Evolutionary conservation across 2,888 invertebrate species (phyloP), one percentile per base, ranked within the genome.

Genomic region (Schizotus pectinicornis): DNA sequence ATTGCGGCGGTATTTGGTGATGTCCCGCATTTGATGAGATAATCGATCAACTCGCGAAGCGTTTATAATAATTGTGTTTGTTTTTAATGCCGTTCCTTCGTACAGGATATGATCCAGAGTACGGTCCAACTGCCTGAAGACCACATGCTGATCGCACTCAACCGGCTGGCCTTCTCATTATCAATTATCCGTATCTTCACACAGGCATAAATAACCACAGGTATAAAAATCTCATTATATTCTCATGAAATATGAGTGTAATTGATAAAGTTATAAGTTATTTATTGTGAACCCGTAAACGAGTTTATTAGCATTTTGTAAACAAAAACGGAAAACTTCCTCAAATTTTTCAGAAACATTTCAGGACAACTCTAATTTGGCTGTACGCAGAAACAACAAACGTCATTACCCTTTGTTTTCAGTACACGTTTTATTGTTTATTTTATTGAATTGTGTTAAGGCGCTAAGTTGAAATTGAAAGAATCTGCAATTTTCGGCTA

Each of bases 141-240:
- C 67, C 63, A 41, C 67, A 61, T 65, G 64, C 64, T 63, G 67
- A 61, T 55, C 55, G 49, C 56, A 45, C 58, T 63, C 67, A 59
- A 61, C 64, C 61, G 60, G 58, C 62, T 62, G 57, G 61, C 62
- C 68, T 66, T 63, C 71, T 74, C 73, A 74, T 74, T 75, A 74
- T 75, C 75, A 75, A 75, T 75, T 75, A 74, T 72, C 72, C 70
- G 70, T 73, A 74, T 73, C 74, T 73, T 74, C 71, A 73, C 73
- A 69, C 68, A 69, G 62, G 68, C 73, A 75, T 75, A 75, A 75
- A 75, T 75, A 75, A 74, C 71, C 66, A 60, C 67, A 68, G 68
- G 69, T 71, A 72, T 72, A 74, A 74, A 74, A 75, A 73, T 73
- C 75, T 75, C 72, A 74, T 75, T 74, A 75, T 73, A 69, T 65